Conservation (phyloP, 2,888 invertebrate genomes). For the Petrophora chlorosata region DNA sequence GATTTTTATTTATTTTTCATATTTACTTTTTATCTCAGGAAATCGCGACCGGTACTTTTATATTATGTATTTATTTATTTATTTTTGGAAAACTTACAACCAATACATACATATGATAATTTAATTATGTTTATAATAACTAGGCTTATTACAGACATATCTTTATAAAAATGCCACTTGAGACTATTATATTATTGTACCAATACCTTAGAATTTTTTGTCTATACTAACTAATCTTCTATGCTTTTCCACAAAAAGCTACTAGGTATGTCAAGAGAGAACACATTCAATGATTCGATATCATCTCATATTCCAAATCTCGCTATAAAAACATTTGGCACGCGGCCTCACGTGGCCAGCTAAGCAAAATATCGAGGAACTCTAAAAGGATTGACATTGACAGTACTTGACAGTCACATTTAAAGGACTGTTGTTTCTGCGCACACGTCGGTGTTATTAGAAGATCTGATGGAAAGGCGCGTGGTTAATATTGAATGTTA, state of each 20-base stretch:
- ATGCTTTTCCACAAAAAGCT: not conserved
- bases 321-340: constrained; percentile 38
- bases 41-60: too few species aligned
- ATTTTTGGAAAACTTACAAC: too few species aligned
- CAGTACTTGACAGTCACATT: constrained; percentile 31
- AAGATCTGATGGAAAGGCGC: constrained; percentile 23
- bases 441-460: constrained; percentile 30
- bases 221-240: too few species aligned
- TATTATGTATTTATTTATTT: too few species aligned
- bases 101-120: too few species aligned
- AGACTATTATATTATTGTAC: too few species aligned
- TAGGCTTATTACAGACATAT: not conserved
- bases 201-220: not conserved
- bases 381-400: constrained; percentile 33
- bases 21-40: too few species aligned
- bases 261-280: not conserved
- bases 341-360: constrained; percentile 29
- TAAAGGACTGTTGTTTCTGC: constrained; percentile 39
- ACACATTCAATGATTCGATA: not conserved
- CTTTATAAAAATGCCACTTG: not conserved
- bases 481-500: constrained; percentile 21
- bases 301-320: constrained; percentile 30
- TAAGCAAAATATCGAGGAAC: constrained; percentile 16
- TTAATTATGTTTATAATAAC: too few species aligned
- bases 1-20: too few species aligned